These are phyloP conservation scores for Ectemnius continuus DNA, from an alignment of 2,888 invertebrate species.

Conservation along the genomic window DNA sequence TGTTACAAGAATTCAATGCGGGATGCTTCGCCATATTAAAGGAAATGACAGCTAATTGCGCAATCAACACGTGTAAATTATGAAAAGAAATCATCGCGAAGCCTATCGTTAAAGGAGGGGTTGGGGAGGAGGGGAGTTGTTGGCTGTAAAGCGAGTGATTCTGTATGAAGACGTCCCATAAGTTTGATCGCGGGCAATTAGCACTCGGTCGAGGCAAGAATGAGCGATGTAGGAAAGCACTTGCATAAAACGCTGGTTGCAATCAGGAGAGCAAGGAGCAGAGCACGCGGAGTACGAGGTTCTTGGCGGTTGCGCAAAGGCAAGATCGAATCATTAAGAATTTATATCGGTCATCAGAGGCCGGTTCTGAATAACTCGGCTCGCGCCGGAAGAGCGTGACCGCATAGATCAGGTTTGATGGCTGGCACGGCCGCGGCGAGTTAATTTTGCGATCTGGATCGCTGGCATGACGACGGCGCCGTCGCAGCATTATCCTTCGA, in stretches of 20 bases:
- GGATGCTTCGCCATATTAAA: too few relatives aligned
- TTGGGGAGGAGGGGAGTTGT: too few relatives aligned
- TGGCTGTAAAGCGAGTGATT: too few relatives aligned
- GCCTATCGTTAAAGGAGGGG: too few relatives aligned
- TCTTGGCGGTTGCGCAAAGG: neutral
- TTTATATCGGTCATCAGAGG: slow-evolving; percentile 7
- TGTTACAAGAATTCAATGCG: too few relatives aligned
- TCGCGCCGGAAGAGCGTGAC: neutral
- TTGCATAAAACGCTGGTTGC: slow-evolving; percentile 1
- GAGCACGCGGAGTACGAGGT: too few relatives aligned
- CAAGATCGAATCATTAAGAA: slow-evolving; percentile 6
- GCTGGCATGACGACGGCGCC: slow-evolving; percentile 17
- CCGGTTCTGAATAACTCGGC: slow-evolving; percentile 3
- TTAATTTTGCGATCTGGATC: slow-evolving; percentile 15
- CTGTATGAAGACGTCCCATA: too few relatives aligned
- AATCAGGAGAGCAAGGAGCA: too few relatives aligned
- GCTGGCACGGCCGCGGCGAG: neutral
- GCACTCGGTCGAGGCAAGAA: neutral
- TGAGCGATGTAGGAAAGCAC: neutral
- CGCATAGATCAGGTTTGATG: slow-evolving; percentile 5
- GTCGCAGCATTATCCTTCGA: slow-evolving; percentile 34
- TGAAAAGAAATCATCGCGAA: too few relatives aligned
- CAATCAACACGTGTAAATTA: too few relatives aligned
- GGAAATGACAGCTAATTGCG: too few relatives aligned
- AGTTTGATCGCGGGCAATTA: neutral